A percentile compares a stretch with the other conserved stretches of the same genome.
Evolutionary conservation across 1,140 invertebrate genomes (phyloP).

Genomic region (Onthophagus taurus): DNA sequence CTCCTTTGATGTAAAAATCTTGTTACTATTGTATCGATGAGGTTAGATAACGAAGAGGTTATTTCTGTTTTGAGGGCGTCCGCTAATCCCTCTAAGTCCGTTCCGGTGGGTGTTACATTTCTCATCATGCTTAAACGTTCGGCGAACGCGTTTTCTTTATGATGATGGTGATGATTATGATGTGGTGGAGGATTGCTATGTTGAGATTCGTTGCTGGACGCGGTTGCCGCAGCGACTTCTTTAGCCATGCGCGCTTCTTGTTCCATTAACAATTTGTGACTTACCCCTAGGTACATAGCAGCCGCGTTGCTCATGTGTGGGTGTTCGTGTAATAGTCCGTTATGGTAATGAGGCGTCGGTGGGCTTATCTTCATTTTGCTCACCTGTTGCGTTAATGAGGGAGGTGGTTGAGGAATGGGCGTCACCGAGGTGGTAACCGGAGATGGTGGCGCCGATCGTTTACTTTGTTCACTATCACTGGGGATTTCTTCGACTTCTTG

Average conservation of each 20-base stretch:
- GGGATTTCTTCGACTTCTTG: slow-evolving; percentile 62
- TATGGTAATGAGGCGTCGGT: slow-evolving; percentile 36
- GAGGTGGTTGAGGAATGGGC: slow-evolving; percentile 44
- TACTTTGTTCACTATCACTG: slow-evolving; percentile 54
- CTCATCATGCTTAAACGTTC: slow-evolving; percentile 56
- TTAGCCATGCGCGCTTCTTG: slow-evolving; percentile 62
- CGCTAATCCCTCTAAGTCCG: slow-evolving; percentile 76
- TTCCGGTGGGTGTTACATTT: slow-evolving; percentile 49
- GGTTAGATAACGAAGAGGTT: slow-evolving; percentile 65
- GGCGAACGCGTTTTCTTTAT: slow-evolving; percentile 42
- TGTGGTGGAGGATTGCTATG: slow-evolving; percentile 40
- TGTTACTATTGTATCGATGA: slow-evolving; percentile 83
- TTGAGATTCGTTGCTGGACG: slow-evolving; percentile 36
- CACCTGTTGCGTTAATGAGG: slow-evolving; percentile 58
- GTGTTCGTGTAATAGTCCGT: slow-evolving; percentile 43
- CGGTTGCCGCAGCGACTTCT: slow-evolving; percentile 48
- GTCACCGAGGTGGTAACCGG: slow-evolving; percentile 47
- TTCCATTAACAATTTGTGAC: slow-evolving; percentile 64
- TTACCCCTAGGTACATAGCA: slow-evolving; percentile 63
- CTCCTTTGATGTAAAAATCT: slow-evolving; percentile 74
- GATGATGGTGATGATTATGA: slow-evolving; percentile 37
- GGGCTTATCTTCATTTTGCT: slow-evolving; percentile 60
- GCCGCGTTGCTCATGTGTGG: slow-evolving; percentile 56
- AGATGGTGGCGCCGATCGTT: slow-evolving; percentile 47
- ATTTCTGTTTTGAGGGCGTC: slow-evolving; percentile 86